A percentile compares a stretch with the other conserved stretches of the same genome.
phyloP scores from a whole-genome alignment of 1,140 invertebrate species.

The Gyrodactylus salaris region DNA sequence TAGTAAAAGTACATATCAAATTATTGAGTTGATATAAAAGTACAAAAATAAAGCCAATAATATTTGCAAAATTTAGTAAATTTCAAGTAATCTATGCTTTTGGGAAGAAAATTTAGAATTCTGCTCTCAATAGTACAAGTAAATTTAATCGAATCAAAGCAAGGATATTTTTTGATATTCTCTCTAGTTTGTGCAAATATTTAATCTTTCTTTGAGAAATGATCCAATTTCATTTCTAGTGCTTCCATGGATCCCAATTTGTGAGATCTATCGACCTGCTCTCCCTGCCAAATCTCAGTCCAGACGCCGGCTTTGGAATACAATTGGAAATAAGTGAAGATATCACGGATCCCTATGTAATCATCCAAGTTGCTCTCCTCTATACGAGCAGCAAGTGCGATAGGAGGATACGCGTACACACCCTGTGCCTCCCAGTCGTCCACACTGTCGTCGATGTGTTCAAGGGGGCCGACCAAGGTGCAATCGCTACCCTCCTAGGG shows the following conservation, averaged over 20 bases:
- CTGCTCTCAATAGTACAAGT: no score
- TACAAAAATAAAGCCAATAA: no score
- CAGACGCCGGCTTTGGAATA: constrained; percentile 85
- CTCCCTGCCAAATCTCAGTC: constrained; percentile 79
- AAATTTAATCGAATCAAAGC: no score
- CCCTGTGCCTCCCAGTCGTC: constrained; percentile 58
- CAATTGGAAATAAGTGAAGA: constrained; percentile 73
- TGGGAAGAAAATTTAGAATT: no score
- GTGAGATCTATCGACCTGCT: constrained; percentile 80
- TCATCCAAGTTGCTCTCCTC: constrained; percentile 80
- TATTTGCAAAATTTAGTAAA: no score
- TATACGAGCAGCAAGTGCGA: constrained; percentile 95
- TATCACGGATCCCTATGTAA: constrained; percentile 39
- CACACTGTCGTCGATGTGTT: constrained; percentile 47
- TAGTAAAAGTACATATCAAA: no score
- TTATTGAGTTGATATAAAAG: no score
- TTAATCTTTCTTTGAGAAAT: constrained; percentile 22
- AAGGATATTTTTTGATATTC: no score
- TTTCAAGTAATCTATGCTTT: no score
- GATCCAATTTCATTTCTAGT: constrained; percentile 39
- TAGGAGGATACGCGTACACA: constrained; percentile 78
- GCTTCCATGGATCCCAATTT: constrained; percentile 97
- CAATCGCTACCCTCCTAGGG: constrained; percentile 51
- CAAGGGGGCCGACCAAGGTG: constrained; percentile 65
- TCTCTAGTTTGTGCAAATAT: no score